Conservation (phyloP, 2,888 invertebrate genomes). For the Rhagonycha fulva region DNA sequence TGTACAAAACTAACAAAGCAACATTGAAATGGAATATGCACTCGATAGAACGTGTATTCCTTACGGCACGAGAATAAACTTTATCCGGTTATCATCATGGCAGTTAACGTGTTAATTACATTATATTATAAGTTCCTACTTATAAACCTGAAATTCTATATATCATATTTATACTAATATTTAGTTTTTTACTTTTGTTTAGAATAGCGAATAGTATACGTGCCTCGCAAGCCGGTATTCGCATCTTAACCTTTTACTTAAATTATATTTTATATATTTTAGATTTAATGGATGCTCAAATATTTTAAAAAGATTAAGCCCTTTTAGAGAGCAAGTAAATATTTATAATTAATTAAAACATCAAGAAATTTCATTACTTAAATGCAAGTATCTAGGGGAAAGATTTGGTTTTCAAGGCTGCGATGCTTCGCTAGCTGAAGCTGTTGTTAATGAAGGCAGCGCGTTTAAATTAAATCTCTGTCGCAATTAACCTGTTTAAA, state of each 20-base stretch:
- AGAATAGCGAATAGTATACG: too few relatives aligned
- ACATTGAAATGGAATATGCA: too few relatives aligned
- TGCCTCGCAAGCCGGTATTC: too few relatives aligned
- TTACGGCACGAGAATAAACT: too few relatives aligned
- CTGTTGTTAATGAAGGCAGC: constrained; percentile 36
- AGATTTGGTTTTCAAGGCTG: constrained; percentile 6
- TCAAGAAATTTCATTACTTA: constrained; percentile 1
- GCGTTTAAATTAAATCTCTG: constrained; percentile 41
- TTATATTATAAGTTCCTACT: neutral
- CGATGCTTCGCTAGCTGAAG: constrained; percentile 25
- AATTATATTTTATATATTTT: neutral
- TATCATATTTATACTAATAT: neutral
- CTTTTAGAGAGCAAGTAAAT: neutral
- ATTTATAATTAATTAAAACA: neutral
- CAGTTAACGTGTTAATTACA: neutral
- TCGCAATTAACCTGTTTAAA: constrained; percentile 41
- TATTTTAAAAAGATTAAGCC: neutral
- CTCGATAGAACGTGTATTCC: too few relatives aligned
- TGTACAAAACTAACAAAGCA: too few relatives aligned
- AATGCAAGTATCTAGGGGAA: constrained; percentile 4
- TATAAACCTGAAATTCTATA: neutral
- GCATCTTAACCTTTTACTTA: neutral
- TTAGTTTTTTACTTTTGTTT: neutral
- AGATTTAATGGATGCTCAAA: too few relatives aligned
- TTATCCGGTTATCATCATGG: neutral